Evolutionary conservation across 1,140 invertebrate species (phyloP).

Genomic region (Platyscapa corneri): DNA sequence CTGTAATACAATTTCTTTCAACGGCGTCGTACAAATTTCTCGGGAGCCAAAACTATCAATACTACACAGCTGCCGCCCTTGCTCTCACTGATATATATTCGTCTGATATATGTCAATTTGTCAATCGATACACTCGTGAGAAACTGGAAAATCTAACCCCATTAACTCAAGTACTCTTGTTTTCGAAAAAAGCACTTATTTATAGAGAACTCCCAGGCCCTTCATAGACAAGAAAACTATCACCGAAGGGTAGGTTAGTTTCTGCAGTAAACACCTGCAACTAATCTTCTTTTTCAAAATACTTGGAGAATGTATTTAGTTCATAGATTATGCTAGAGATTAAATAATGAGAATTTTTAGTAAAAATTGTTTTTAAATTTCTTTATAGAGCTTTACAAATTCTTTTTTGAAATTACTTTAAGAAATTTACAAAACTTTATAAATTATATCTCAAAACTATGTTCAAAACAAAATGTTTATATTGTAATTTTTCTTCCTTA

Average conservation of each 20-base stretch:
- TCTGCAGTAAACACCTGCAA: background rate
- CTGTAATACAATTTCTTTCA: background rate
- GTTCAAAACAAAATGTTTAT: no score
- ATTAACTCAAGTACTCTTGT: background rate
- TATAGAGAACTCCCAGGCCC: background rate
- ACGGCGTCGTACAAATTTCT: background rate
- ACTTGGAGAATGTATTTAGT: background rate
- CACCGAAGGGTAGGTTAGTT: background rate
- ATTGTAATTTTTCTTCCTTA: no score
- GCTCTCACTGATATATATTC: background rate
- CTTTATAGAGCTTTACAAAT: no score
- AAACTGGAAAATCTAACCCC: background rate
- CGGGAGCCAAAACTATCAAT: background rate
- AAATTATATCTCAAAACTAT: no score
- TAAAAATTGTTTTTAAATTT: no score
- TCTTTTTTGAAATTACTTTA: no score
- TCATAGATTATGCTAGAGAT: no score
- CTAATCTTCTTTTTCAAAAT: background rate
- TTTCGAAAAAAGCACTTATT: slow-evolving; percentile 4
- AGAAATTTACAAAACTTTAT: no score
- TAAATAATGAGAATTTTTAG: background rate
- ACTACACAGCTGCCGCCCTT: background rate
- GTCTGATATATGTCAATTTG: slow-evolving; percentile 21
- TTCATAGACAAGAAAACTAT: background rate
- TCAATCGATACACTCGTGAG: slow-evolving; percentile 29